Evolutionary conservation across 2,113 vertebrate species (phyloP), one percentile per base, ranked within the genome.

Genomic region (Dascyllus trimaculatus): DNA sequence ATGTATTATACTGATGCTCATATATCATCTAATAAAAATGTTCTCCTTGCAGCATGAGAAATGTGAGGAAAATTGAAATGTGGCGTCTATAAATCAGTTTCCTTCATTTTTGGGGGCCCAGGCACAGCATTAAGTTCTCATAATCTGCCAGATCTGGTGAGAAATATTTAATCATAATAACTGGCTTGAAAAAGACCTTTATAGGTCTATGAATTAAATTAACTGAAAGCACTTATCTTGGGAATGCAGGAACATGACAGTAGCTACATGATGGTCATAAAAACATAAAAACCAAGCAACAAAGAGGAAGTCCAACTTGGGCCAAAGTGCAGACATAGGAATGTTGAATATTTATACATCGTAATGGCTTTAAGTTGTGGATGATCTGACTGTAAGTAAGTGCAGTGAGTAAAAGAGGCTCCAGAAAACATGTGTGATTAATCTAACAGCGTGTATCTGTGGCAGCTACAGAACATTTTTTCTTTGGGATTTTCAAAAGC

Each of bases 301-400:
- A 79, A 85, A 90, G 80, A 80, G 89, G 87, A 90, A 92, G 72
- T 83, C 25, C 18, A 49, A 21, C 48, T 56, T 54, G 4, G 72
- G 18, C 40, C 58, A 35, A 68, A 80, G 78, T 73, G 25, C 71
- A 78, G 14, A 32, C 22, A 5, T 69, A 45, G 57, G 45, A 45
- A 73, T 67, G 65, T 21, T 51, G 38, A 73, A 65, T 71, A 25
- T 82, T 32, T 64, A 21, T 54, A 40, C 63, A 22, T 18, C 11
- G 22, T 25, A 58, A 54, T 52, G 66, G 4, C 4, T 78, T 58
- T 40, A 38, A 22, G 54, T 54, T 4, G 24, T 11, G 8, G 45
- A 54, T 53, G 72, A 63, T 73, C 10, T 54, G 54, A 69, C 19
- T 9, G 19, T 24, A 60, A 17, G 10, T 32, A 43, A 64, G 1